A percentile compares a stretch with the other conserved stretches of the same genome.
phyloP scores from a whole-genome alignment of 2,888 invertebrate species.

The Anoncus sp. region DNA sequence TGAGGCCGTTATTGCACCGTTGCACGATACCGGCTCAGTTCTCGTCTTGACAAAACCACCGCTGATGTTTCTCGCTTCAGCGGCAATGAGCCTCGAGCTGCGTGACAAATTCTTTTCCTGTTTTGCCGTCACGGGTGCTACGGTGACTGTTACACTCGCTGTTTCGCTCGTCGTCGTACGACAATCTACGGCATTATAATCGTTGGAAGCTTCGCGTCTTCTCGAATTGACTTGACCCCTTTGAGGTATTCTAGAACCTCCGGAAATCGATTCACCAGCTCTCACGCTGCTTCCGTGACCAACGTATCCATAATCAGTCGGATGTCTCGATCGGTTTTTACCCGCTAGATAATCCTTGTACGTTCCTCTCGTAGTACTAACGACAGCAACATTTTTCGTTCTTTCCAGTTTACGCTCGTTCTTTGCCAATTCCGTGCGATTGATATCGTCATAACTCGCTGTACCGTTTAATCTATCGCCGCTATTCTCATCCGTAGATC shows the following conservation, averaged over 20 bases:
- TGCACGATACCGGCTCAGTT: constrained; percentile 53
- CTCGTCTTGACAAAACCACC: constrained; percentile 66
- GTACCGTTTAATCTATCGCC: constrained; percentile 74
- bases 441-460: constrained; percentile 77
- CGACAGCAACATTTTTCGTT: constrained; percentile 67
- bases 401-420: constrained; percentile 67
- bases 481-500: constrained; percentile 71
- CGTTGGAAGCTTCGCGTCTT: constrained; percentile 41
- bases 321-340: constrained; percentile 61
- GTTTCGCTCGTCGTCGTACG: constrained; percentile 17
- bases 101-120: constrained; percentile 46
- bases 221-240: constrained; percentile 60
- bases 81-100: constrained; percentile 12
- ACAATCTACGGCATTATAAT: constrained; percentile 11
- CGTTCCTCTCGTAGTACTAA: constrained; percentile 71
- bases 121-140: constrained; percentile 22
- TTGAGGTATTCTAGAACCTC: constrained; percentile 72
- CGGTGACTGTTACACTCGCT: neutral
- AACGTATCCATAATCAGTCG: constrained; percentile 72
- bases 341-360: constrained; percentile 68
- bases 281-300: constrained; percentile 53
- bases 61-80: constrained; percentile 39
- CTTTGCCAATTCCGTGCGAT: constrained; percentile 67
- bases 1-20: constrained; percentile 43
- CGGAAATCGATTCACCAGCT: constrained; percentile 67